These are phyloP conservation scores for Lucilia cuprina DNA, from an alignment of 1,140 invertebrate species.

Conservation along the genomic window DNA sequence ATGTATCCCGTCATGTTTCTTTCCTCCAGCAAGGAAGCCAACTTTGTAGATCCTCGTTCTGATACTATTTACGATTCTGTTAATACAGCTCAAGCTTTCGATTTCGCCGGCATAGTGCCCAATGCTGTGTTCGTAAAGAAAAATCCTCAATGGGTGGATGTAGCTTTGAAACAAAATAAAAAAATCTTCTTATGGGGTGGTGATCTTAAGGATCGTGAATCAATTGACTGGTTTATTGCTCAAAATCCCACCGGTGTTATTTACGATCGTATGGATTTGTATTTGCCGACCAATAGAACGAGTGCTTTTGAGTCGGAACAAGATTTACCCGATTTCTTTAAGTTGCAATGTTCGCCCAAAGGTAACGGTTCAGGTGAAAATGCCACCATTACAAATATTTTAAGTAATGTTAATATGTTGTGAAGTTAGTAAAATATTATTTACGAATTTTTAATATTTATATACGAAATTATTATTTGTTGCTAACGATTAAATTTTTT, in stretches of 20 bases:
- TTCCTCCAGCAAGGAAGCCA: slow-evolving; percentile 84
- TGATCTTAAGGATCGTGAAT: slow-evolving; percentile 85
- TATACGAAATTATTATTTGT: too few relatives aligned
- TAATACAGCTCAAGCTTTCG: slow-evolving; percentile 78
- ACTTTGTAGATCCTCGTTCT: slow-evolving; percentile 84
- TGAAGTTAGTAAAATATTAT: slow-evolving; percentile 37
- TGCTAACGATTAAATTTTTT: too few relatives aligned
- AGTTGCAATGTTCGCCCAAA: slow-evolving; percentile 49
- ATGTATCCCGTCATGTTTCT: slow-evolving; percentile 94
- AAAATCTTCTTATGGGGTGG: slow-evolving; percentile 95
- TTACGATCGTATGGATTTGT: slow-evolving; percentile 87
- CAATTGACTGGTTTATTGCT: slow-evolving; percentile 82
- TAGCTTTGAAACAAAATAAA: slow-evolving; percentile 76
- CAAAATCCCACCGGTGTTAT: slow-evolving; percentile 89
- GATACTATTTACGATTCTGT: slow-evolving; percentile 80
- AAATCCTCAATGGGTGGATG: slow-evolving; percentile 77
- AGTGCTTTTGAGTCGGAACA: slow-evolving; percentile 50
- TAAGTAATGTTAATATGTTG: slow-evolving; percentile 57
- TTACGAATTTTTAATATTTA: too few relatives aligned
- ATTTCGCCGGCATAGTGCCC: slow-evolving; percentile 88
- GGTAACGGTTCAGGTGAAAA: slow-evolving; percentile 41
- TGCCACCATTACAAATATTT: slow-evolving; percentile 52
- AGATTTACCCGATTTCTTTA: slow-evolving; percentile 56
- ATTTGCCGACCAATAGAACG: slow-evolving; percentile 50
- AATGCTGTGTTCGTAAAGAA: slow-evolving; percentile 88